phyloP scores from a whole-genome alignment of 2,113 vertebrate genomes.

The Trematomus loennbergii region DNA sequence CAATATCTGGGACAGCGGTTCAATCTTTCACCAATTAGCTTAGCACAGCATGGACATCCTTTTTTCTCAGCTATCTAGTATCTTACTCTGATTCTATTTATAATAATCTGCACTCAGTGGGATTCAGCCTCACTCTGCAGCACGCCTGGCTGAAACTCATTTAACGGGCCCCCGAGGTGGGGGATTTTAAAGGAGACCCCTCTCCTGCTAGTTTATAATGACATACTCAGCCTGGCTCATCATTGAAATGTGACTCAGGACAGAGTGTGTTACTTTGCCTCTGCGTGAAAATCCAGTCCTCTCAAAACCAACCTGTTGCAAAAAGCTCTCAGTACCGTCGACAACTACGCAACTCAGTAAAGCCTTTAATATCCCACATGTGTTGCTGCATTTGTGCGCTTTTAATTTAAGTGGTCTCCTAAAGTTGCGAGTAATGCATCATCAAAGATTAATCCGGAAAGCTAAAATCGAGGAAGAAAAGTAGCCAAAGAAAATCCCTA shows the following conservation, averaged over 20 bases:
- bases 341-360: constrained; percentile 21
- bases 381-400: constrained; percentile 56
- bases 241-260: constrained; percentile 47
- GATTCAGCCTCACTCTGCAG: constrained; percentile 65
- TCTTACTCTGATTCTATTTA: constrained; percentile 72
- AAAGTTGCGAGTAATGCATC: constrained; percentile 58
- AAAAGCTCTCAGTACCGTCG: constrained; percentile 24
- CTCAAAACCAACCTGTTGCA: constrained; percentile 34
- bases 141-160: constrained; percentile 72
- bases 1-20: constrained; percentile 61
- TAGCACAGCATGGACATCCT: constrained; percentile 53
- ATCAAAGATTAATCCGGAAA: constrained; percentile 67
- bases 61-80: constrained; percentile 53
- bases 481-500: constrained; percentile 38
- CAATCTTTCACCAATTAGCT: constrained; percentile 65
- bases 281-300: constrained; percentile 2
- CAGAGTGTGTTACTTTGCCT: constrained; percentile 40
- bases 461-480: constrained; percentile 53
- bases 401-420: constrained; percentile 65
- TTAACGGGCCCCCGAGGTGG: constrained; percentile 70
- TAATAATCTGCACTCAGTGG: constrained; percentile 75
- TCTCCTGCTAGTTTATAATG: constrained; percentile 51
- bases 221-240: constrained; percentile 21
- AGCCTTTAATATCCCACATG: constrained; percentile 44
- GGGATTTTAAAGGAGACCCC: constrained; percentile 57